Evolutionary conservation across 2,888 invertebrate genomes (phyloP).

Genomic region (Papilio gigon): DNA sequence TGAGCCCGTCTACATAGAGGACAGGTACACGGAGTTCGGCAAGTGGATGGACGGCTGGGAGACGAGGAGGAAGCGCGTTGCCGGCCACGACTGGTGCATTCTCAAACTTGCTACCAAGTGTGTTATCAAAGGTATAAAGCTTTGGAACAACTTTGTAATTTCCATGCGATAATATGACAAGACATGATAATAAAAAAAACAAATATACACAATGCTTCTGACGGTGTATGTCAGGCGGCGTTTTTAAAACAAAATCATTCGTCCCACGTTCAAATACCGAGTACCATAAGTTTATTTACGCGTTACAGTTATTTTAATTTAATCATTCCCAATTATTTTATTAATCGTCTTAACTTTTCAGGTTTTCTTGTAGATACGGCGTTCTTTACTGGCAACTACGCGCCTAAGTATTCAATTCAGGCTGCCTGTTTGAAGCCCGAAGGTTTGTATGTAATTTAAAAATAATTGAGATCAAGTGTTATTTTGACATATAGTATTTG

Average conservation of each 20-base stretch:
- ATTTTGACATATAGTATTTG: no score
- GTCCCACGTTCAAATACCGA: no score
- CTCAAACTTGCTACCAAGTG: conserved; percentile 81
- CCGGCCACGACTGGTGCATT: conserved; percentile 85
- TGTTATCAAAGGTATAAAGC: conserved; percentile 76
- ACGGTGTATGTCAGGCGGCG: no score
- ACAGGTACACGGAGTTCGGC: conserved; percentile 83
- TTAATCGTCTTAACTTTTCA: conserved; percentile 50
- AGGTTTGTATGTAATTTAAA: conserved; percentile 59
- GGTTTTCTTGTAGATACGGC: conserved; percentile 83
- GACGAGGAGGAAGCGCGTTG: conserved; percentile 82
- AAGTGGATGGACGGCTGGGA: conserved; percentile 89
- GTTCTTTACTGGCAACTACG: conserved; percentile 84
- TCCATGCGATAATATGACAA: no score
- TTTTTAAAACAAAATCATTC: no score
- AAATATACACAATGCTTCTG: no score
- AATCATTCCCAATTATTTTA: neutral
- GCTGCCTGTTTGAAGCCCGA: conserved; percentile 77
- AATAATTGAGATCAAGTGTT: no score
- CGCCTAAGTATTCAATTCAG: conserved; percentile 84
- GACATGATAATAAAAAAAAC: no score
- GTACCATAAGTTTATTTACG: neutral
- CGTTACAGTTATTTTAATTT: neutral
- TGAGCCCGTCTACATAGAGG: conserved; percentile 81
- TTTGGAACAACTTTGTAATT: no score